Evolutionary conservation across 2,113 vertebrate genomes (phyloP).

Genomic region (Myotis lucifugus): DNA sequence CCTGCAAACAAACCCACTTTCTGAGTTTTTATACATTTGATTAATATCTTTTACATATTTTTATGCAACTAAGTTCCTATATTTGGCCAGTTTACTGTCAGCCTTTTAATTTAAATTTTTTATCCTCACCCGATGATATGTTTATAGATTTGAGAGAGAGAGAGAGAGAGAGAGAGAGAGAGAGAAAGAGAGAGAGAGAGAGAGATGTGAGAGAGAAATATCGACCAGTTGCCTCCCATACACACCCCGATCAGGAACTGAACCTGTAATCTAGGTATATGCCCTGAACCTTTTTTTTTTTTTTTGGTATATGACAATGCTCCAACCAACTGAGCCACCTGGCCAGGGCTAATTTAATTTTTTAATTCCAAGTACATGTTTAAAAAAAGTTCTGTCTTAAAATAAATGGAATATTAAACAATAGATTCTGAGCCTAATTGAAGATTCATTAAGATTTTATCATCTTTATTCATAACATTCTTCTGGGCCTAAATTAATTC

Average conservation of each 20-base stretch:
- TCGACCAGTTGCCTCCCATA: background rate
- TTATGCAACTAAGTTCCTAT: background rate
- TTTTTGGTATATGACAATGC: background rate
- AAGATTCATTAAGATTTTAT: slow-evolving; percentile 44
- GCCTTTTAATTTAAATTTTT: background rate
- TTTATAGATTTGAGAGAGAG: background rate
- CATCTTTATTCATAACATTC: background rate
- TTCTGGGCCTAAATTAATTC: slow-evolving; percentile 19
- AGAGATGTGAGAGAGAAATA: background rate
- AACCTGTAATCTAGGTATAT: background rate
- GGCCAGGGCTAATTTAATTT: background rate
- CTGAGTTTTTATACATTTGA: background rate
- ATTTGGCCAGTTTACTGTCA: background rate
- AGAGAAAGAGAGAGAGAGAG: too few relatives aligned
- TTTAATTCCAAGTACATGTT: background rate
- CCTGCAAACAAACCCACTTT: background rate
- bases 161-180: too few relatives aligned
- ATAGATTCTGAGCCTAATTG: background rate
- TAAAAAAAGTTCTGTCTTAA: slow-evolving; percentile 12
- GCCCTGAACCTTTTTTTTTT: background rate
- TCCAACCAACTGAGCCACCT: background rate
- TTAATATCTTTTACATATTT: background rate
- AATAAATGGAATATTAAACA: slow-evolving; percentile 3
- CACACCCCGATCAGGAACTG: too few relatives aligned
- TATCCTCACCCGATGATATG: background rate